A percentile compares a stretch with the other conserved stretches of the same genome.
These are phyloP conservation scores for Lampris incognitus DNA, from an alignment of 2,113 vertebrate genomes.

Conservation along the genomic window DNA sequence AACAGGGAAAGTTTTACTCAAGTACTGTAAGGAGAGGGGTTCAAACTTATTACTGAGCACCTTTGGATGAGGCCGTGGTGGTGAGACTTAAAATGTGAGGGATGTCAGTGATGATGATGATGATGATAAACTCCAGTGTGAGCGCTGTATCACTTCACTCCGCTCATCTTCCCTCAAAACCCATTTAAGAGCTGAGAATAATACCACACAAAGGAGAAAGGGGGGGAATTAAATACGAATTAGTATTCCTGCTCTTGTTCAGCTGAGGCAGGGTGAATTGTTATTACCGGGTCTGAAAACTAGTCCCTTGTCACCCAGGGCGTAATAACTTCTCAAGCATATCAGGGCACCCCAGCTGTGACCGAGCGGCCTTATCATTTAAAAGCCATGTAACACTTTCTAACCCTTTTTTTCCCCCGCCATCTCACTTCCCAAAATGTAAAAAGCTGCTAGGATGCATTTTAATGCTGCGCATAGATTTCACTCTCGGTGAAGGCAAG, in stretches of 20 bases:
- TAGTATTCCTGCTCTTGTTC: slow-evolving; percentile 63
- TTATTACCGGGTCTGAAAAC: slow-evolving; percentile 52
- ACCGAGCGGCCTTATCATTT: slow-evolving; percentile 70
- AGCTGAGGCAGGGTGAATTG: slow-evolving; percentile 58
- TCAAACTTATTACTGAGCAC: too few species aligned
- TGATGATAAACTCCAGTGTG: slow-evolving; percentile 40
- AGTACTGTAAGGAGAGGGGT: too few species aligned
- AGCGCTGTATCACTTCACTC: slow-evolving; percentile 12
- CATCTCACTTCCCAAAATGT: slow-evolving; percentile 36
- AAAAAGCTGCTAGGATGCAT: slow-evolving; percentile 59
- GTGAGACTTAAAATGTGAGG: too few species aligned
- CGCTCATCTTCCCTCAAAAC: slow-evolving; percentile 11
- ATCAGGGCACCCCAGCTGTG: slow-evolving; percentile 76
- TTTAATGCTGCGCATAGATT: slow-evolving; percentile 38
- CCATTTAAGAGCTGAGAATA: slow-evolving; percentile 33
- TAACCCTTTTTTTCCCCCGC: slow-evolving; percentile 26
- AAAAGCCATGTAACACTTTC: slow-evolving; percentile 65
- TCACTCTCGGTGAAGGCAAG: slow-evolving; percentile 20
- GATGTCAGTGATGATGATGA: slow-evolving; percentile 7
- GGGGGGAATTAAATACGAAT: slow-evolving; percentile 54
- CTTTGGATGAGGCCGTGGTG: too few species aligned
- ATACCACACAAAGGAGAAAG: slow-evolving; percentile 38
- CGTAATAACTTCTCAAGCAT: slow-evolving; percentile 73
- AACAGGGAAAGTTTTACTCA: too few species aligned
- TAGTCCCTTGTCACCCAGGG: slow-evolving; percentile 63